Evolutionary conservation across 2,797 vertebrate genomes (phyloP).

Genomic region (Ispidina picta): DNA sequence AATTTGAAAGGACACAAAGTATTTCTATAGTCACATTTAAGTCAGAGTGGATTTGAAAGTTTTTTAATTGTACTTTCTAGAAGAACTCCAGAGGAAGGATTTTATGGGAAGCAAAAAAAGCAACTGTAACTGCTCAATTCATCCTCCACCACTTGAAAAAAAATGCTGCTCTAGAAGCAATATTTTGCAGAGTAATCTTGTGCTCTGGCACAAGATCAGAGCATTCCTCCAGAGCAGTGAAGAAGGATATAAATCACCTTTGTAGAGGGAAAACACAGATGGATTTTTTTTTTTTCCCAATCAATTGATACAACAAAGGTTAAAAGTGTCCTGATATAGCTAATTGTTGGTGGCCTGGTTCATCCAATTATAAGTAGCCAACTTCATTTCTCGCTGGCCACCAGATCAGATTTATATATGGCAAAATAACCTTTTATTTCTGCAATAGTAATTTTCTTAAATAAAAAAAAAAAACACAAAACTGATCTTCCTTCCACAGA

Average conservation of each 20-base stretch:
- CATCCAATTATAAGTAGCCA: background rate
- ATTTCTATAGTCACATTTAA: background rate
- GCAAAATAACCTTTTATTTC: background rate
- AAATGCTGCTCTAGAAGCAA: background rate
- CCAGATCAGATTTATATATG: background rate
- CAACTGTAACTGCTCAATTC: background rate
- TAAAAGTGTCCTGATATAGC: background rate
- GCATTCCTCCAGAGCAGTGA: background rate
- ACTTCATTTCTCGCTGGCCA: background rate
- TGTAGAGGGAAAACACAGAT: background rate
- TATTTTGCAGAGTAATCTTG: background rate
- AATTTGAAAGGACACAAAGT: background rate
- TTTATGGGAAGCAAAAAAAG: background rate
- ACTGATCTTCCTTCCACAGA: background rate
- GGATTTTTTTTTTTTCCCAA: background rate
- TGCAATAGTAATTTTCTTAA: background rate
- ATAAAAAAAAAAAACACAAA: background rate
- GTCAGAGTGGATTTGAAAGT: background rate
- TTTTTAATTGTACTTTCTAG: background rate
- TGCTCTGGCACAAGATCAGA: background rate
- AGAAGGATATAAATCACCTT: background rate
- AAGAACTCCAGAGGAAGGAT: background rate
- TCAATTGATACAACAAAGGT: background rate
- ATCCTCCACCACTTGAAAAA: background rate
- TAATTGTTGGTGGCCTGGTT: background rate